phyloP scores from a whole-genome alignment of 2,888 invertebrate genomes.

The Drosophila merina region DNA sequence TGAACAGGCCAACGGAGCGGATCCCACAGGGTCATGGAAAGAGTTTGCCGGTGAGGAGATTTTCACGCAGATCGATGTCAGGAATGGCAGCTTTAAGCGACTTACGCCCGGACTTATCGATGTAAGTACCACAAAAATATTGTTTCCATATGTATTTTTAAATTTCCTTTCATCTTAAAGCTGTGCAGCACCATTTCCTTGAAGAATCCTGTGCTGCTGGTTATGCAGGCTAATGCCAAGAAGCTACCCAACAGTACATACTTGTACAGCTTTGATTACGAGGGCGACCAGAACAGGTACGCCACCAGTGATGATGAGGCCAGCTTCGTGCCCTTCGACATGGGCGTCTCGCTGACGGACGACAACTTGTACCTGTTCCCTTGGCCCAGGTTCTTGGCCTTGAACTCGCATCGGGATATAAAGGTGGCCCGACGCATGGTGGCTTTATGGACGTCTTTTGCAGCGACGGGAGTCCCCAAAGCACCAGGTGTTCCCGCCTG shows the following conservation, averaged over 20 bases:
- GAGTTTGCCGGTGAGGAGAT: conserved; percentile 79
- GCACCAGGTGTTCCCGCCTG: conserved; percentile 76
- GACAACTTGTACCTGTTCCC: conserved; percentile 86
- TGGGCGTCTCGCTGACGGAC: conserved; percentile 86
- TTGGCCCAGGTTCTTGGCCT: conserved; percentile 79
- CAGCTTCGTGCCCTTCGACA: conserved; percentile 83
- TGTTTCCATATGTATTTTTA: neutral
- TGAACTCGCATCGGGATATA: conserved; percentile 82
- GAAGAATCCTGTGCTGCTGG: conserved; percentile 84
- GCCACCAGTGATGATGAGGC: conserved; percentile 76
- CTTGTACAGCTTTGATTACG: conserved; percentile 85
- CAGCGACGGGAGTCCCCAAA: conserved; percentile 77
- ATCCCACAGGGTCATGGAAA: conserved; percentile 78
- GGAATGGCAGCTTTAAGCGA: conserved; percentile 83
- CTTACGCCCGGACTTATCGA: conserved; percentile 85
- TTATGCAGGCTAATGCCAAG: conserved; percentile 83
- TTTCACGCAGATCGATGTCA: conserved; percentile 73
- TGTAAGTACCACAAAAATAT: conserved; percentile 77
- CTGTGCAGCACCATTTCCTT: conserved; percentile 84
- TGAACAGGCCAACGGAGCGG: conserved; percentile 79
- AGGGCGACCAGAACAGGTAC: conserved; percentile 84
- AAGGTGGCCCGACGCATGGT: conserved; percentile 84
- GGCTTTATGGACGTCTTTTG: conserved; percentile 83
- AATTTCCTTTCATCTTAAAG: conserved; percentile 62
- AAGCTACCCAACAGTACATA: conserved; percentile 83